Evolutionary conservation across 1,140 invertebrate genomes (phyloP).

Genomic region (Lepidurus couesii): DNA sequence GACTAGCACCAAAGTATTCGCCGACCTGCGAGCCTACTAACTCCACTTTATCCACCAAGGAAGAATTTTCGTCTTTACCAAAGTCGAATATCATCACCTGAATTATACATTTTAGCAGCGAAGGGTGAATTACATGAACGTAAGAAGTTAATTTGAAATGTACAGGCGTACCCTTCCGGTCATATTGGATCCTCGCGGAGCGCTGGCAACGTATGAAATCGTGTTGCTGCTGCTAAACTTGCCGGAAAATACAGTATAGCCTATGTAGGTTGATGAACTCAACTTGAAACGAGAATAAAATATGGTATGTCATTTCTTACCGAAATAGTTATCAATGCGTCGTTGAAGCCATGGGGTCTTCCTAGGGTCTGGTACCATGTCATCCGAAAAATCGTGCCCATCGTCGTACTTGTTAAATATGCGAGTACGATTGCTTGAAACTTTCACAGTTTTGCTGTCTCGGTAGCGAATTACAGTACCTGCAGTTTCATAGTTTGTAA

Average conservation of each 20-base stretch:
- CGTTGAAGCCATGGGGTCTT: neutral
- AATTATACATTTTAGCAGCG: neutral
- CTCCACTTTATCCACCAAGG: constrained; percentile 39
- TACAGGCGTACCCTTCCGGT: constrained; percentile 45
- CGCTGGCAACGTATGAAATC: constrained; percentile 49
- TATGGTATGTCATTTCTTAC: neutral
- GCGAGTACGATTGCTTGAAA: neutral
- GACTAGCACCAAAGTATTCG: constrained; percentile 67
- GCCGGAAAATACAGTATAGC: constrained; percentile 56
- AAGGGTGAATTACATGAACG: neutral
- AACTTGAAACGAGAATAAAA: neutral
- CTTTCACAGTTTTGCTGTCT: neutral
- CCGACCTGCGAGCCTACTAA: constrained; percentile 58
- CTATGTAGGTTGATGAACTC: constrained; percentile 40
- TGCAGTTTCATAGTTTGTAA: neutral
- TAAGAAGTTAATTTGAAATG: constrained; percentile 23
- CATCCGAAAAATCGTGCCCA: neutral
- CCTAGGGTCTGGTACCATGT: neutral
- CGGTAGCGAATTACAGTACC: neutral
- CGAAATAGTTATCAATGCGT: neutral
- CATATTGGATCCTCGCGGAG: constrained; percentile 47
- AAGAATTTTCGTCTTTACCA: constrained; percentile 33
- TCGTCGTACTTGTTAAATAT: neutral
- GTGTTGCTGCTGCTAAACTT: constrained; percentile 42
- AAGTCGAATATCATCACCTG: constrained; percentile 44